Evolutionary conservation across 2,888 invertebrate species (phyloP).

Genomic region (Hirtodrosophila histrioides): DNA sequence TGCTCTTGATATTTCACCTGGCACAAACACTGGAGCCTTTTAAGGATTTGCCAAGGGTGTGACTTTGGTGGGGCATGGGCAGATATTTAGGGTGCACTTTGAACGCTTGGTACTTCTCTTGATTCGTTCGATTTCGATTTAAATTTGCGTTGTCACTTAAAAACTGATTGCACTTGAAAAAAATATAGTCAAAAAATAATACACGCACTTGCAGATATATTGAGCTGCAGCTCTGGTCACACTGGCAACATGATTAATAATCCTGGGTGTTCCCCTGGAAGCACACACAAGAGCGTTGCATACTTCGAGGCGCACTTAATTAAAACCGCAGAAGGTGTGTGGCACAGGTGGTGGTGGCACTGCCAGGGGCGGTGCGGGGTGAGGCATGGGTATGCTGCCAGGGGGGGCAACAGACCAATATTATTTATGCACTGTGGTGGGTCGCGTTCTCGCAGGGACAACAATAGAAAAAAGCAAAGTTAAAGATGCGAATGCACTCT

Average conservation of each 20-base stretch:
- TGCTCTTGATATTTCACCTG: no score
- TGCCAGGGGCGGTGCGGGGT: neutral
- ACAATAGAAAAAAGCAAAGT: no score
- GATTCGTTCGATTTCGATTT: conserved; percentile 1
- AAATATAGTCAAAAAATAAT: conserved; percentile 21
- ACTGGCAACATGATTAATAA: conserved; percentile 13
- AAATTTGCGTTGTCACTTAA: conserved; percentile 9
- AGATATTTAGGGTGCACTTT: neutral
- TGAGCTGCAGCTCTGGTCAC: conserved; percentile 1
- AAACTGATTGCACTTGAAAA: conserved; percentile 36
- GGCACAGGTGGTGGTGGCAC: neutral
- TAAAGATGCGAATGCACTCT: no score
- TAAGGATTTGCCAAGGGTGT: neutral
- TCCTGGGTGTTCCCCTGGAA: neutral
- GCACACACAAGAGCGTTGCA: conserved; percentile 30
- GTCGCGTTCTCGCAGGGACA: no score
- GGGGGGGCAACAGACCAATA: neutral
- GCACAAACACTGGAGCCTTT: no score
- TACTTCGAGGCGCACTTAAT: conserved; percentile 41
- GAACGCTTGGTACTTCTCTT: conserved; percentile 8
- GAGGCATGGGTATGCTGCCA: neutral
- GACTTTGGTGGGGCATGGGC: neutral
- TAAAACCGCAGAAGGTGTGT: conserved; percentile 15
- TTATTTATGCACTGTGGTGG: no score
- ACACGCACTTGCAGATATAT: neutral